A percentile compares a stretch with the other conserved stretches of the same genome.
These are phyloP conservation scores for Xiphophorus hellerii DNA, from an alignment of 2,113 vertebrate genomes.

Conservation along the genomic window DNA sequence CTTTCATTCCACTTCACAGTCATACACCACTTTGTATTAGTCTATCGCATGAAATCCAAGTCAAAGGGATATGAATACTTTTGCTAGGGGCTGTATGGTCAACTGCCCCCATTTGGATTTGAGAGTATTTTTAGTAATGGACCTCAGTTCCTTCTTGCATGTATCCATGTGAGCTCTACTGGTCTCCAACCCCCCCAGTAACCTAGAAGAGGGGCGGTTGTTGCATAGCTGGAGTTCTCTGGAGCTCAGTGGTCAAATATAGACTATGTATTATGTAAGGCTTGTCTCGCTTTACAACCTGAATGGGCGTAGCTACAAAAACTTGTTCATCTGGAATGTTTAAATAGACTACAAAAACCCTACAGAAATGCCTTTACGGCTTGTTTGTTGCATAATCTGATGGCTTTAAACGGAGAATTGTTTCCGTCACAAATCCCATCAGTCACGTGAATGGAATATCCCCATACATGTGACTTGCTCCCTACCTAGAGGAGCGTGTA, in stretches of 20 bases:
- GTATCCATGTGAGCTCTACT: not conserved
- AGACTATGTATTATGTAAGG: conserved; percentile 52
- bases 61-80: not conserved
- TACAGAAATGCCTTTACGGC: not conserved
- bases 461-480: not conserved
- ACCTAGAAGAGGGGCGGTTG: conserved; percentile 7
- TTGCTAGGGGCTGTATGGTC: not conserved
- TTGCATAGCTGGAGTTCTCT: conserved; percentile 40
- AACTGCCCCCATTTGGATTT: not conserved
- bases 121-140: not conserved
- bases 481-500: conserved; percentile 10
- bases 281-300: conserved; percentile 34
- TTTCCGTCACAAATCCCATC: not conserved
- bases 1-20: not conserved
- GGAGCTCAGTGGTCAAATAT: conserved; percentile 62
- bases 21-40: not conserved
- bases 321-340: not conserved
- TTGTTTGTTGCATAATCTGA: not conserved
- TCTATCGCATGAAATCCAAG: not conserved
- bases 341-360: not conserved
- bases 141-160: not conserved
- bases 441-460: conserved; percentile 2
- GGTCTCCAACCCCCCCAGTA: not conserved
- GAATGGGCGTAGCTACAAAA: not conserved
- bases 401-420: not conserved